phyloP scores from a whole-genome alignment of 2,888 invertebrate genomes.

The Zonitis immaculata region DNA sequence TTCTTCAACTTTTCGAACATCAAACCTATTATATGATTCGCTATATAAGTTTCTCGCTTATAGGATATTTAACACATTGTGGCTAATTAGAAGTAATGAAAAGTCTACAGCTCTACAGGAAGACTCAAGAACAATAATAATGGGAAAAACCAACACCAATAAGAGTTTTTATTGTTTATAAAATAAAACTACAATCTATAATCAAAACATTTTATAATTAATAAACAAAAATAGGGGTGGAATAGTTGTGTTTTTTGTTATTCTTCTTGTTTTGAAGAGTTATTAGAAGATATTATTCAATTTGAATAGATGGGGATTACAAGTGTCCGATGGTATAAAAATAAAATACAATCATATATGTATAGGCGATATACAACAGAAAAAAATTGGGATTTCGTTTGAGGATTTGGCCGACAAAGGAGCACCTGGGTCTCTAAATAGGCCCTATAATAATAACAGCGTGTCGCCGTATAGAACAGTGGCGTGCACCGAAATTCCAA shows the following conservation, averaged over 20 bases:
- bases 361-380: constrained; percentile 6
- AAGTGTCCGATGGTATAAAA: constrained; percentile 9
- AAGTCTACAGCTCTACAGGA: background rate
- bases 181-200: too few relatives aligned
- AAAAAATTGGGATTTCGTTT: constrained; percentile 23
- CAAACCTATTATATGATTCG: constrained; percentile 12
- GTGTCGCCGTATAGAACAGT: constrained; percentile 14
- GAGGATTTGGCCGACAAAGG: constrained; percentile 28
- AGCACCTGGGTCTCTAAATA: constrained; percentile 26
- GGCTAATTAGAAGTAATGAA: constrained; percentile 10
- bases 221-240: too few relatives aligned
- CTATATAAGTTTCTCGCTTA: constrained; percentile 20
- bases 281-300: background rate
- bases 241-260: too few relatives aligned
- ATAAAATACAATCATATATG: background rate
- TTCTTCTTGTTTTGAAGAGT: too few relatives aligned
- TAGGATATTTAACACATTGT: constrained; percentile 12
- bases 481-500: constrained; percentile 4
- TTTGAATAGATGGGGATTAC: constrained; percentile 9
- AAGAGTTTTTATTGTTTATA: too few relatives aligned
- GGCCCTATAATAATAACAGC: constrained; percentile 19
- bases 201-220: too few relatives aligned
- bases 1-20: background rate
- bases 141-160: background rate
- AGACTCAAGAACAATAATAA: background rate